Base-by-base conservation (phyloP, 2,113 vertebrate genomes). In the Origma solitaria region DNA sequence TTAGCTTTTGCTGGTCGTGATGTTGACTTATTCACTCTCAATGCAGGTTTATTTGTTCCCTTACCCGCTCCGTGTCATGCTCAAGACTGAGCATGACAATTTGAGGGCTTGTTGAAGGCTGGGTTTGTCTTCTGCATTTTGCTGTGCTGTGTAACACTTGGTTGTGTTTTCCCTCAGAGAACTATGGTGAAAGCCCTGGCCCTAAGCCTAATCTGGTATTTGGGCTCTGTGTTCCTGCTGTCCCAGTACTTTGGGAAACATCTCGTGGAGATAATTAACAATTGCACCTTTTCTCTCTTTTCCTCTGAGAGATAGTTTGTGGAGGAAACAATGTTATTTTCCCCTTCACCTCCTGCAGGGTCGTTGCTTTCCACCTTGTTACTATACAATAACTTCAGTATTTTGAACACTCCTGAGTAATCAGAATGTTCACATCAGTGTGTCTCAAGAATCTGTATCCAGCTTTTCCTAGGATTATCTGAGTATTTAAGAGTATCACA, bases 231-330 rank as follows among this genome's bases (percentile, higher is more conserved):
- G 0, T 11, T 94, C 65, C 87, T 91, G 69, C 90, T 12, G 30
- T 95, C 78, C 92, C 87, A 92, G 73, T 92, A 82, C 73, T 93
- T 94, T 2, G 82, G 81, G 93, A 96, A 95, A 95, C 94, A 89
- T 96, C 93, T 96, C 49, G 37, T 94, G 92, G 90, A 95, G 95
- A 93, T 89, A 85, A 82, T 91, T 94, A 92, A 96, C 77, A 94
- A 96, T 51, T 96, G 51, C 92, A 95, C 49, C 44, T 93, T 87
- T 93, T 85, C 51, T 58, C 33, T 80, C 49, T 88, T 93, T 73
- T 71, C 64, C 45, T 89, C 69, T 33, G 65, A 94, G 77, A 89
- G 35, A 38, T 9, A 20, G 6, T 66, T 89, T 87, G 65, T 75
- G 44, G 37, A 84, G 65, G 35, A 91, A 78, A 75, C 68, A 86